Evolutionary conservation across 2,888 invertebrate genomes (phyloP), one percentile per base, ranked within the genome.

Genomic region (Aleiodes leptofemur): DNA sequence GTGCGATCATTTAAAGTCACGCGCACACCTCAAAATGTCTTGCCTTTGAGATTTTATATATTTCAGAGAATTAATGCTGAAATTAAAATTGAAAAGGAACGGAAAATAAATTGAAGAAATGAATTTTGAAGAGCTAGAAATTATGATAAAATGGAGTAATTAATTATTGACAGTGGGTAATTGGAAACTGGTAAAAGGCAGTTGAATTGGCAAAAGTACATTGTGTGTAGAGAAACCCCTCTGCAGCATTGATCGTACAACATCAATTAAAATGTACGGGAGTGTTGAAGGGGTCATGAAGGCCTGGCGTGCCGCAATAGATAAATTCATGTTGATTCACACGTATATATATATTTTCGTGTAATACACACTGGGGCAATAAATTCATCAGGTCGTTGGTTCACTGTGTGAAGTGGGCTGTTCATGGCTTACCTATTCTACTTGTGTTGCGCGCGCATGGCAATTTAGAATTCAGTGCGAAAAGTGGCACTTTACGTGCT

Each of bases 251-350:
- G 76, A 74, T 69, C 51, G 72, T 76, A 76, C 74, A 79, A 76
- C 74, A 74, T 74, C 74, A 78, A 79, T 76, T 77, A 64, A 76
- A 76, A 72, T 68, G 56, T 77, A 69, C 69, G 56, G 59, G 69
- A 34, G 43, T 50, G 73, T 29, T 34, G n/a, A 69, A 73, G 76
- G 69, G 72, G 72, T 74, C 76, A 78, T 76, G 77, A 77, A 77
- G 74, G 79, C 77, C 74, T 77, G 79, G 76, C 76, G 72, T 69
- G 76, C 76, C 81, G 78, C 76, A 78, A 76, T 68, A 80, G 79
- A 81, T 81, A 81, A 81, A 81, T 81, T 81, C 74, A 69, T 64
- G 61, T 51, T 34, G 29, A 14, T 64, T 57, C 57, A 48, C 53
- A 48, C 23, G n/a, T 72, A 38, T 23, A 23, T 23, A 23, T 72